phyloP scores from a whole-genome alignment of 2,888 invertebrate genomes.

The Cantharis flavilabris region DNA sequence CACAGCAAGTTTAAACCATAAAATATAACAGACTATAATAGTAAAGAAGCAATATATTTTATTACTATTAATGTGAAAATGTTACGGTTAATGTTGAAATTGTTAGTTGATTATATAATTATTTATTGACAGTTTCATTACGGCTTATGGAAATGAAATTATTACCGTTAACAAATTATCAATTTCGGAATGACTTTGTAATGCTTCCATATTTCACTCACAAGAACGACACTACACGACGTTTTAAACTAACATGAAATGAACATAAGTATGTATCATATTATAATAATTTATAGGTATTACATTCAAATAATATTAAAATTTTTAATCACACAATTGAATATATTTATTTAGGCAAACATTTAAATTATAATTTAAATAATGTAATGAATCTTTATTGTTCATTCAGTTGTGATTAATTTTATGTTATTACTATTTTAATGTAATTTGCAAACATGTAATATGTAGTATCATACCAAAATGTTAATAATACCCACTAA shows the following conservation, averaged over 20 bases:
- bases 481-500: neutral
- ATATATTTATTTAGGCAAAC: neutral
- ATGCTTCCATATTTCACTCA: neutral
- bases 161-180: neutral
- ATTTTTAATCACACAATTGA: too few species aligned
- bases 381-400: neutral
- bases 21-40: too few species aligned
- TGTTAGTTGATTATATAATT: neutral
- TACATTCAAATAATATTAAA: too few species aligned
- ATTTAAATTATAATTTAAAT: neutral
- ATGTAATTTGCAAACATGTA: neutral
- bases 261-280: neutral
- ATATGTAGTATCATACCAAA: neutral
- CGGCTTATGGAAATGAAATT: neutral
- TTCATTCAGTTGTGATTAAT: neutral
- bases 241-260: neutral
- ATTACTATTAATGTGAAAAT: neutral
- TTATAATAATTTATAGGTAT: neutral
- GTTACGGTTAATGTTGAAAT: neutral
- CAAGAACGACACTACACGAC: neutral
- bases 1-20: too few species aligned
- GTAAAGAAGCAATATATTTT: neutral
- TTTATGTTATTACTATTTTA: neutral
- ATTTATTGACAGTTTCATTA: neutral
- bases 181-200: neutral